Evolutionary conservation across 2,797 vertebrate genomes (phyloP), one percentile per base, ranked within the genome.

Genomic region (Morus bassanus): DNA sequence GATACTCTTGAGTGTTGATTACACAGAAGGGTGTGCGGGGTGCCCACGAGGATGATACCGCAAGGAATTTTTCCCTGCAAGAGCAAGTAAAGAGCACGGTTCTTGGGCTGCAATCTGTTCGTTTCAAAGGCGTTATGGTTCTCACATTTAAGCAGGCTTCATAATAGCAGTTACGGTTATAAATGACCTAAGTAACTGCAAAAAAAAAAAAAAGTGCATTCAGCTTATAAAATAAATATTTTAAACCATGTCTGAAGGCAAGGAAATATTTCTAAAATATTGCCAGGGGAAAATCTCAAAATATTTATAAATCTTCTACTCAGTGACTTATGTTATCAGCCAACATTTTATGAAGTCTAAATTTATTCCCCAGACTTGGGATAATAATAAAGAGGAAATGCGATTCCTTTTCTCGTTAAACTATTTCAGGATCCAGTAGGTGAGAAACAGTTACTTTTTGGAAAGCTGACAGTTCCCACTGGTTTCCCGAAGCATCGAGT

Each of bases 41-140:
- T 37, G 31, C 56, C 39, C 45, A 7, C 7, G 3, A 4, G 30
- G 51, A 9, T 0, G 0, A 9, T 23, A 11, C 5, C 17, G 16
- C 10, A 50, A 43, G 19, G 54, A 37, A 28, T 31, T 57, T 72
- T 65, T 88, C 39, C 43, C 22, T 43, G 22, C 41, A 33, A 18
- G 56, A 82, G 10, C 10, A 19, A 33, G 7, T 8, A 31, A 74
- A 65, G 12, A 6, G 13, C n/a, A 3, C 46, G 22, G 37, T 19
- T 45, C 37, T 79, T 10, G 7, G 12, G 8, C 25, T 74, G 45
- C 27, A 18, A 5, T 57, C 13, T 35, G 27, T 50, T 82, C 7
- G 9, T 61, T 74, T 85, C 53, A 77, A 73, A 90, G n/a, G 19
- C 7, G 4, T 57, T 74, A 28, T 0, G 0, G 13, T 65, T 83